phyloP scores from a whole-genome alignment of 2,888 invertebrate species.

The Nemotelus pantherinus region DNA sequence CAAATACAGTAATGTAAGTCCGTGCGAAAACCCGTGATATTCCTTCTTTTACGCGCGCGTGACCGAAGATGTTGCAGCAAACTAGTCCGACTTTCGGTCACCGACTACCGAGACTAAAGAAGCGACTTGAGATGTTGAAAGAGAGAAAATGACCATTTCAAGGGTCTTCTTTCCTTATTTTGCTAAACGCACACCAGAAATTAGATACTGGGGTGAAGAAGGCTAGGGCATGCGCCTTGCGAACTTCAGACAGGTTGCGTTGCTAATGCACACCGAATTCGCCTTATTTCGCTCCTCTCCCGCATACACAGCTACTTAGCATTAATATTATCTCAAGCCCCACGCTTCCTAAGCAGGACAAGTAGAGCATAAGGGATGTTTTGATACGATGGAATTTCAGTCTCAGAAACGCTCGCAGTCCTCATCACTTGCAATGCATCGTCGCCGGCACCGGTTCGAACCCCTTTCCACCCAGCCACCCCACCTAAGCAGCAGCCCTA shows the following conservation, averaged over 20 bases:
- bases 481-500: constrained; percentile 29
- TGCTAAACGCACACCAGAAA: constrained; percentile 39
- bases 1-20: constrained; percentile 48
- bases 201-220: constrained; percentile 43
- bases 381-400: constrained; percentile 24
- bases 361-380: constrained; percentile 35
- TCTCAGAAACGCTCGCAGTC: constrained; percentile 4
- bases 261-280: constrained; percentile 46
- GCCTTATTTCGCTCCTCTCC: constrained; percentile 47
- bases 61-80: constrained; percentile 53
- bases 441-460: constrained; percentile 1
- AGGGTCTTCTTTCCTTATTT: constrained; percentile 49
- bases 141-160: constrained; percentile 46
- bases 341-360: constrained; percentile 28
- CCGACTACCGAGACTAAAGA: constrained; percentile 50
- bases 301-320: constrained; percentile 35
- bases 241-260: background rate
- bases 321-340: constrained; percentile 33
- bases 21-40: constrained; percentile 32
- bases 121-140: constrained; percentile 50
- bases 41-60: constrained; percentile 53
- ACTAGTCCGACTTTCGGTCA: constrained; percentile 53
- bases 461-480: constrained; percentile 35
- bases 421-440: constrained; percentile 6
- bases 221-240: constrained; percentile 48